These are phyloP conservation scores for Carassius gibelio DNA, from an alignment of 2,113 vertebrate genomes.

Conservation along the genomic window DNA sequence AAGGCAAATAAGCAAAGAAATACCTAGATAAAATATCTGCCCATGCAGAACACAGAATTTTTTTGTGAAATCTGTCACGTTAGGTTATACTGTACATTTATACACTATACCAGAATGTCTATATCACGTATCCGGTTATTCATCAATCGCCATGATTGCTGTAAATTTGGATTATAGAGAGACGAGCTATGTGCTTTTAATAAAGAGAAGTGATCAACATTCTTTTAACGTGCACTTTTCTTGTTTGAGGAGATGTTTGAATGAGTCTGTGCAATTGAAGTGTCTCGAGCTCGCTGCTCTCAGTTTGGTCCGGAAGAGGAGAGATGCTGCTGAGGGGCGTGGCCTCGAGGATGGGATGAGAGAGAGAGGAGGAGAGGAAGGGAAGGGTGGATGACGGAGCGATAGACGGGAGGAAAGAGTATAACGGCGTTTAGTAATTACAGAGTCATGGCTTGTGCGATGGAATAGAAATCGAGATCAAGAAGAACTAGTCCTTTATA, in stretches of 20 bases:
- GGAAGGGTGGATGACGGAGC: slow-evolving; percentile 39
- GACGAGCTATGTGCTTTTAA: not conserved
- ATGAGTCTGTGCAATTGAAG: not conserved
- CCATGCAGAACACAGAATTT: not conserved
- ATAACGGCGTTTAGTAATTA: slow-evolving; percentile 3
- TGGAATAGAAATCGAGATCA: slow-evolving; percentile 4
- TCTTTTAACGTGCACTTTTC: not conserved
- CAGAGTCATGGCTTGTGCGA: not conserved
- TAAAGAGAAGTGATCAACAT: not conserved
- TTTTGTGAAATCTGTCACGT: not conserved
- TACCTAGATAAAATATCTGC: not conserved
- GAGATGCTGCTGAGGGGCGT: slow-evolving; percentile 57
- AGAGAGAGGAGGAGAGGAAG: not conserved
- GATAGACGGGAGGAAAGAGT: slow-evolving; percentile 54
- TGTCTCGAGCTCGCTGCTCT: too few relatives aligned
- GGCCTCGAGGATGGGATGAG: slow-evolving; percentile 29
- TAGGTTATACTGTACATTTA: not conserved
- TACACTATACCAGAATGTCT: not conserved
- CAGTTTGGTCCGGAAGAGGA: not conserved
- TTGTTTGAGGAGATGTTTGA: not conserved
- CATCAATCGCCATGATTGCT: not conserved
- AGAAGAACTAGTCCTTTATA: not conserved
- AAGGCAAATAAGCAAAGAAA: too few relatives aligned
- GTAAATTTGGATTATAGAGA: not conserved
- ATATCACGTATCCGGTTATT: not conserved